Evolutionary conservation across 2,888 invertebrate genomes (phyloP).

Genomic region (Petrophora chlorosata): DNA sequence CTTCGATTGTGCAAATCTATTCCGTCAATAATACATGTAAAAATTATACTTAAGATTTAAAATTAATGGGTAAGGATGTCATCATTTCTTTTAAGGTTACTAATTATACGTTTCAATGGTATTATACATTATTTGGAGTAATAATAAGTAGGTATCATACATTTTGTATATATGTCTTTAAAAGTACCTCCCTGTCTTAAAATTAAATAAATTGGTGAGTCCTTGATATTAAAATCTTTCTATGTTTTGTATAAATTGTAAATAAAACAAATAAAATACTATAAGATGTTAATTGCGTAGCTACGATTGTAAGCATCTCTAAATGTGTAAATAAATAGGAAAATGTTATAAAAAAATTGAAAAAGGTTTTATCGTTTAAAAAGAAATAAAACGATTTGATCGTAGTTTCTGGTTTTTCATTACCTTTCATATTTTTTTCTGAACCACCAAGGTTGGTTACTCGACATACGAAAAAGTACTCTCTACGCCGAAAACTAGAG

Average conservation of each 20-base stretch:
- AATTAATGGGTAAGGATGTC: too few species aligned
- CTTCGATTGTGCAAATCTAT: too few species aligned
- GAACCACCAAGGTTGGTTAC: too few species aligned
- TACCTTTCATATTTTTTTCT: too few species aligned
- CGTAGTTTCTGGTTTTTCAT: conserved; percentile 39
- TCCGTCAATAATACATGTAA: too few species aligned
- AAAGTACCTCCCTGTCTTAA: background rate
- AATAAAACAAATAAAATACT: conserved; percentile 7
- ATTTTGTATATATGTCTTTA: background rate
- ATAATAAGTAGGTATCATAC: background rate
- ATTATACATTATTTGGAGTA: too few species aligned
- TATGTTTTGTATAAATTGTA: conserved; percentile 26
- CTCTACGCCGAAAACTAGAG: too few species aligned
- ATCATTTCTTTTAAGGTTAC: too few species aligned
- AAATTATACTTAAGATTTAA: too few species aligned
- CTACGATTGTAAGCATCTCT: conserved; percentile 1
- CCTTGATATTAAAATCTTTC: conserved; percentile 1
- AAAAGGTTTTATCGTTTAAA: conserved; percentile 27
- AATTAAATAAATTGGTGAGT: background rate
- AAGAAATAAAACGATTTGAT: conserved; percentile 56
- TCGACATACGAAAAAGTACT: too few species aligned
- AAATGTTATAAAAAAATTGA: conserved; percentile 23
- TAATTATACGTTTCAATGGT: too few species aligned
- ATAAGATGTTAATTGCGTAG: conserved; percentile 14
- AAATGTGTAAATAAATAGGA: conserved; percentile 16